These are phyloP conservation scores for Eupithecia subumbrata DNA, from an alignment of 2,888 invertebrate genomes.

Conservation along the genomic window DNA sequence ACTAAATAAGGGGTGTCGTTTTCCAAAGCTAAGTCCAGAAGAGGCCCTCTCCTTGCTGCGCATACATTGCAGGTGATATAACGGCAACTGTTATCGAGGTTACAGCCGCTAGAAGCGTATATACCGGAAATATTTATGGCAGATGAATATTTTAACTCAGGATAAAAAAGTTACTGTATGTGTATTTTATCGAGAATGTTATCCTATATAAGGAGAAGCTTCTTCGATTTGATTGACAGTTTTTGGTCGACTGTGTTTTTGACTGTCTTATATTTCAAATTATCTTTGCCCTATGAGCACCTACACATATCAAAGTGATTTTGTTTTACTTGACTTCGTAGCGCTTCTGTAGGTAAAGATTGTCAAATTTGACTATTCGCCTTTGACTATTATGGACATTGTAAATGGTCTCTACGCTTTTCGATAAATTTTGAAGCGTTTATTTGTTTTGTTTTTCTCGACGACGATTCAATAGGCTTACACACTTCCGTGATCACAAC, in stretches of 20 bases:
- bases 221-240: not conserved
- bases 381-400: no score
- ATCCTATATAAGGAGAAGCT: not conserved
- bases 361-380: not conserved
- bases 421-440: no score
- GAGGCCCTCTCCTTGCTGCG: not conserved
- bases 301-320: not conserved
- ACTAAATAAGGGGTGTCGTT: not conserved
- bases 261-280: no score
- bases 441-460: no score
- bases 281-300: no score
- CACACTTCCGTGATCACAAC: no score
- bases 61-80: slow-evolving; percentile 9
- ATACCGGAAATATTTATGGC: slow-evolving; percentile 7
- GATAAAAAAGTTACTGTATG: not conserved
- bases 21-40: not conserved
- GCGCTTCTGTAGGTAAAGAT: not conserved
- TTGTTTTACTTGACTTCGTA: not conserved
- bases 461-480: no score
- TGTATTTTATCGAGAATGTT: not conserved
- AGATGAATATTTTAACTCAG: slow-evolving; percentile 10
- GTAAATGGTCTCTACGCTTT: no score
- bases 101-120: slow-evolving; percentile 3
- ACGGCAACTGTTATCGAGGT: slow-evolving; percentile 11
- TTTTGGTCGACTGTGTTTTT: not conserved